Base-by-base conservation (phyloP, 1,140 invertebrate species). In the Neodiprion lecontei region DNA sequence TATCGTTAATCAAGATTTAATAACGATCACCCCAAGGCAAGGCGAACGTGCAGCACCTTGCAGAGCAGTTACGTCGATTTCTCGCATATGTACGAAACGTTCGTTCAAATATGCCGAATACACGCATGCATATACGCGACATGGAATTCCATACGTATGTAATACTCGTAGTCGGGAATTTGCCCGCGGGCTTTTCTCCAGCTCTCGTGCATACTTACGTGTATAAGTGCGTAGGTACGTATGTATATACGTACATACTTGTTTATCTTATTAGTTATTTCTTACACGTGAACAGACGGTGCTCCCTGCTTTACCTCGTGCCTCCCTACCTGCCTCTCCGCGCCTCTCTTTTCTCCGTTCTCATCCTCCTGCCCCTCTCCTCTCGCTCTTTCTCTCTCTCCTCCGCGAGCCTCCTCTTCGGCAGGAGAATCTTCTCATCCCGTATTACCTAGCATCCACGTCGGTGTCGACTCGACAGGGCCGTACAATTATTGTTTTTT, bases 161-260 rank as follows among this genome's bases (percentile, higher is more conserved):
- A 40, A 40, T 40, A 40, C 28, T 40, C 28, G 28, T 74, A 79
- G 75, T 70, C 74, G 79, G 80, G 78, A 82, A 84, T 84, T 83
- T 71, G 72, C 78, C 77, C 78, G 73, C 72, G 74, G 77, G 80
- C 76, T 72, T 78, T 77, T 78, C 78, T 76, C 76, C 77, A 71
- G 65, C 50, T 48, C 50, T 69, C 68, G 71, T 69, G 68, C 17
- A 7, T 76, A 75, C 76, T 75, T 76, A 77, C 75, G 74, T 67
- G 53, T 71, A 69, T 48, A 40, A 72, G 74, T 67, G 49, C 68
- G 4, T 61, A 17, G 17, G 17, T 12, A 14, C 4, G 8, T 61
- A 61, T 12, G 53, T 61, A 61, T 61, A 61, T 17, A 17, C 9
- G 9, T 61, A 61, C n/a, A 61, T 61, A 14, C 53, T 61, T 61